Conservation (phyloP, 2,888 invertebrate genomes). For the Oligia strigilis region DNA sequence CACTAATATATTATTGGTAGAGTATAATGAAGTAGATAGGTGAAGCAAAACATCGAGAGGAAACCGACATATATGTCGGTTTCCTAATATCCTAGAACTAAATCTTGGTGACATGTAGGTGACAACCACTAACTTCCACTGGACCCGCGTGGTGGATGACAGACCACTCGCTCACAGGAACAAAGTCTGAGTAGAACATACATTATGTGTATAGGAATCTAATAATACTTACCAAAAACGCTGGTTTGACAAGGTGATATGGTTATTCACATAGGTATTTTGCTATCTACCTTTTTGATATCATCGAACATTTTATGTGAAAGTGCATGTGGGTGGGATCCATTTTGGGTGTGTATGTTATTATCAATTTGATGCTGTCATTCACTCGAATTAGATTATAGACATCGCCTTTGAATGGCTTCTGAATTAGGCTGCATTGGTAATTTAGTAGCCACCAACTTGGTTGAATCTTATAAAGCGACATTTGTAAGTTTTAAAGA, state of each 20-base stretch:
- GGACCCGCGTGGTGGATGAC: neutral
- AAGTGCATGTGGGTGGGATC: slow-evolving; percentile 41
- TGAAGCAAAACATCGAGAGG: neutral
- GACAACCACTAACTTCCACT: neutral
- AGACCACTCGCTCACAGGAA: neutral
- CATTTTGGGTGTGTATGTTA: slow-evolving; percentile 27
- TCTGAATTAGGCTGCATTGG: slow-evolving; percentile 4
- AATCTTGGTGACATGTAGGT: neutral
- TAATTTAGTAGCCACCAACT: neutral
- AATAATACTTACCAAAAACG: neutral
- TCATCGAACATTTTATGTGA: slow-evolving; percentile 13
- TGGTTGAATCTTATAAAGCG: no score
- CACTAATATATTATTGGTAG: neutral
- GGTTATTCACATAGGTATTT: no score
- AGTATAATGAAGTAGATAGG: neutral
- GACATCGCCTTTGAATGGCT: slow-evolving; percentile 24
- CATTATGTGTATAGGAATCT: neutral
- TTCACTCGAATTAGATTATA: slow-evolving; percentile 26
- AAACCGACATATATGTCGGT: neutral
- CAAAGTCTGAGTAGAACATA: no score
- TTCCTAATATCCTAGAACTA: neutral
- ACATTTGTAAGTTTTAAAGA: no score
- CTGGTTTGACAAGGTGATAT: neutral
- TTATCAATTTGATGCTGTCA: slow-evolving; percentile 35
- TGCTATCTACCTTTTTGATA: neutral